phyloP scores from a whole-genome alignment of 30 jellyfish, hydroid and myxozoan genomes.

The Cassiopea andromeda region DNA sequence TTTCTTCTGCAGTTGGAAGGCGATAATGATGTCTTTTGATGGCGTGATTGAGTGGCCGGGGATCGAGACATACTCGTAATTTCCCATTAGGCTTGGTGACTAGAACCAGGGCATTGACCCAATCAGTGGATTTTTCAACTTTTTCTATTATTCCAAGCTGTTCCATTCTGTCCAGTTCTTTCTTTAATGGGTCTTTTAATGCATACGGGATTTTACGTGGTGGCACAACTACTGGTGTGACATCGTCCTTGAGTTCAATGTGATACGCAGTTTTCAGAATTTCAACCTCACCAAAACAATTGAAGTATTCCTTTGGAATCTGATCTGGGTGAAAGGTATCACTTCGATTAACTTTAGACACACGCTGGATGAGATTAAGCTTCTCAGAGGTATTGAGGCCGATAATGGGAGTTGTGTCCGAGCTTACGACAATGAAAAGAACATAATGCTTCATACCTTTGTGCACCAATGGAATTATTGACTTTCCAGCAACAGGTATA shows the following conservation, averaged over 20 bases:
- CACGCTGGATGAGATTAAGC: background rate
- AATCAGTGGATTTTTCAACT: conserved; percentile 61
- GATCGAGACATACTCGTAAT: conserved; percentile 43
- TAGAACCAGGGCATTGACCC: conserved; percentile 31
- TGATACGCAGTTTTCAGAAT: conserved; percentile 15
- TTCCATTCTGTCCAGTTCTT: conserved; percentile 33
- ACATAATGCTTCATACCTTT: conserved; percentile 47
- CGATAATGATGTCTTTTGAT: conserved; percentile 25
- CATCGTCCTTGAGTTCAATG: background rate
- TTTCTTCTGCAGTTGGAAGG: conserved; percentile 42
- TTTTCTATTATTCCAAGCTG: conserved; percentile 19
- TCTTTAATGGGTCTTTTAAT: background rate
- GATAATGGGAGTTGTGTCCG: conserved; percentile 44
- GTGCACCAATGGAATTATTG: conserved; percentile 36
- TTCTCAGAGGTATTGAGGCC: background rate
- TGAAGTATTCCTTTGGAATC: background rate
- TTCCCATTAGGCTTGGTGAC: conserved; percentile 51
- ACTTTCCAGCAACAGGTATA: conserved; percentile 47
- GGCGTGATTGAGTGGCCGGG: conserved; percentile 42
- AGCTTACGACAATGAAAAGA: conserved; percentile 36
- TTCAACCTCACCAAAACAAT: background rate
- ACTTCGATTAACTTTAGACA: background rate
- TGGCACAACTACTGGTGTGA: conserved; percentile 16
- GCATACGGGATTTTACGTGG: conserved; percentile 21
- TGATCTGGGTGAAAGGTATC: background rate